A percentile compares a stretch with the other conserved stretches of the same genome.
phyloP scores from a whole-genome alignment of 92 coral and sea anemone genomes.

The Plumapathes pennacea region DNA sequence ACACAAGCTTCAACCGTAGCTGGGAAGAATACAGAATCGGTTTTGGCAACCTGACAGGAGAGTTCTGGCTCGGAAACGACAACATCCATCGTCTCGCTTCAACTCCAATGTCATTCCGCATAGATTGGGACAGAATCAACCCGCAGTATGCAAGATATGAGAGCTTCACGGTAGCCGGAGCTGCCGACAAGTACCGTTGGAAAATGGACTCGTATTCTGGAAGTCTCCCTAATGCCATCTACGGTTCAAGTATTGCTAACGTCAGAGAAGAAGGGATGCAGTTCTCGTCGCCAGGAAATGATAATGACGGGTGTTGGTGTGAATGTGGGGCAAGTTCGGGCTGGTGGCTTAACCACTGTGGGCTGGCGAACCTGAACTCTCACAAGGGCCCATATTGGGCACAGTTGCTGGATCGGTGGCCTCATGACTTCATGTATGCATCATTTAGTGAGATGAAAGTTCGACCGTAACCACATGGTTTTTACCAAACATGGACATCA shows the following conservation, averaged over 20 bases:
- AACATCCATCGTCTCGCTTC: conserved; percentile 16
- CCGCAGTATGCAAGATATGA: neutral
- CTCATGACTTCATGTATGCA: no score
- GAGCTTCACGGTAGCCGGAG: conserved; percentile 7
- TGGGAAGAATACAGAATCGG: conserved; percentile 25
- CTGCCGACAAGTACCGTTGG: conserved; percentile 6
- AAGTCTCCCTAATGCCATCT: neutral
- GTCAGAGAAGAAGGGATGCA: neutral
- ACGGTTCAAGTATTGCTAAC: no score
- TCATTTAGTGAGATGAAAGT: no score
- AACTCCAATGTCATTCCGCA: conserved; percentile 8
- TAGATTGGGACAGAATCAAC: neutral
- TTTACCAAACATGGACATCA: no score
- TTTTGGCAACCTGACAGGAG: conserved; percentile 18
- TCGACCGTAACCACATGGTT: no score
- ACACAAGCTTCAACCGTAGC: conserved; percentile 7
- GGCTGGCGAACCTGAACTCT: conserved; percentile 16
- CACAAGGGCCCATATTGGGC: conserved; percentile 23
- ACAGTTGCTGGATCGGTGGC: no score
- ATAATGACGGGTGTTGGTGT: conserved; percentile 3
- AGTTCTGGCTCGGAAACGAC: conserved; percentile 36
- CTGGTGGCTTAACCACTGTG: conserved; percentile 31
- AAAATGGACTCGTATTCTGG: neutral
- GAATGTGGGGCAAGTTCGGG: conserved; percentile 18
- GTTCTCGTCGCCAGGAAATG: conserved; percentile 21